These are phyloP conservation scores for Eurytoma californica DNA, from an alignment of 2,888 invertebrate species.

Conservation along the genomic window DNA sequence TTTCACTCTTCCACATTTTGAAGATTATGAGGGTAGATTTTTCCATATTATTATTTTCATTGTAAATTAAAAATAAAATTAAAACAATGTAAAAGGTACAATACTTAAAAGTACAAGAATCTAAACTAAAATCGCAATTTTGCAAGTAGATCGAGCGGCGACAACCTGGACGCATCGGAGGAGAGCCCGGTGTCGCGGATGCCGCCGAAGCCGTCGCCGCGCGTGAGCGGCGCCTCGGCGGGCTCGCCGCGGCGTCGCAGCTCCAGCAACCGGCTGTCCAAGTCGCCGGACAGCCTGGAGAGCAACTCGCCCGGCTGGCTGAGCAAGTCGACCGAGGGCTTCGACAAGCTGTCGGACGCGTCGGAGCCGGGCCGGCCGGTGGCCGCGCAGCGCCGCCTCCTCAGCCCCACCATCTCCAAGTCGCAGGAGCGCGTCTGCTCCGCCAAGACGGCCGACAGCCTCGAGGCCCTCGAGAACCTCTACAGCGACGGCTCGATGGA, in stretches of 20 bases:
- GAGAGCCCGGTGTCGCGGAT: too few relatives aligned
- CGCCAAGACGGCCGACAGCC: slow-evolving; percentile 67
- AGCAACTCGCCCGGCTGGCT: slow-evolving; percentile 62
- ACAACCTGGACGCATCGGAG: too few relatives aligned
- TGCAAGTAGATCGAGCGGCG: too few relatives aligned
- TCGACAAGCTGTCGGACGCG: slow-evolving; percentile 66
- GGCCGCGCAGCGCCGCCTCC: slow-evolving; percentile 58
- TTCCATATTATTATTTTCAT: too few relatives aligned
- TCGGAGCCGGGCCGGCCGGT: slow-evolving; percentile 63
- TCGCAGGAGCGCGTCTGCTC: slow-evolving; percentile 67
- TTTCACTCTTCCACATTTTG: too few relatives aligned
- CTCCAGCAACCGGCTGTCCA: slow-evolving; percentile 66
- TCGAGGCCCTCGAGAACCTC: slow-evolving; percentile 65
- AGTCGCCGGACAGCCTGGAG: slow-evolving; percentile 71
- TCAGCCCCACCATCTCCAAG: slow-evolving; percentile 63
- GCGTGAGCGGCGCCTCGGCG: background rate
- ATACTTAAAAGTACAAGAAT: too few relatives aligned
- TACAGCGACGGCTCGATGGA: slow-evolving; percentile 61
- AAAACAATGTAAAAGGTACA: too few relatives aligned
- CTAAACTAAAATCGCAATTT: too few relatives aligned
- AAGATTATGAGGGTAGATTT: too few relatives aligned
- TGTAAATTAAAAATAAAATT: too few relatives aligned
- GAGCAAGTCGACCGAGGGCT: slow-evolving; percentile 69
- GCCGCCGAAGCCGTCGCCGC: too few relatives aligned
- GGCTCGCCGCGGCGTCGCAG: slow-evolving; percentile 64